Conservation (phyloP, 1,140 invertebrate species). For the Tetragnatha versicolor region DNA sequence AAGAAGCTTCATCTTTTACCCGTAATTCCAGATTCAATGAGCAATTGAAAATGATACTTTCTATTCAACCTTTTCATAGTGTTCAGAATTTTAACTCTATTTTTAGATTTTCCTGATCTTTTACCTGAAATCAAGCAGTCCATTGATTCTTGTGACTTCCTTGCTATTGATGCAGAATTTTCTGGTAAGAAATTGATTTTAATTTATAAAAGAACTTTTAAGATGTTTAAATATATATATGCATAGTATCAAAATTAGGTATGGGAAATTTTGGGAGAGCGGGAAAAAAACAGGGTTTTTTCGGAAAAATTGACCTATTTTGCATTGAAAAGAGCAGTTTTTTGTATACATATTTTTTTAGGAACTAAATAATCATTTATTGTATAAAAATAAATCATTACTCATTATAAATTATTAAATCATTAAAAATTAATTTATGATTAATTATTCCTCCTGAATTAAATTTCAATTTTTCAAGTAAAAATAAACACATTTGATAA, state of each 20-base stretch:
- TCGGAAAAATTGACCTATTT: not conserved
- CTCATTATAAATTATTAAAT: too few species aligned
- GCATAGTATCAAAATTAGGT: not conserved
- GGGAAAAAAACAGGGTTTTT: not conserved
- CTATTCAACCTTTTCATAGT: too few species aligned
- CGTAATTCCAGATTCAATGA: too few species aligned
- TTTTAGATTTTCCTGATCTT: conserved; percentile 71
- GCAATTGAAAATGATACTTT: too few species aligned
- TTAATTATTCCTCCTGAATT: too few species aligned
- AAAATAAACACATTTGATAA: too few species aligned
- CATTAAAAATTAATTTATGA: too few species aligned
- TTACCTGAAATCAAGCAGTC: conserved; percentile 70
- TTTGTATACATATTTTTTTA: not conserved
- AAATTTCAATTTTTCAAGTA: too few species aligned
- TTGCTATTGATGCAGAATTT: conserved; percentile 79
- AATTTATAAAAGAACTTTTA: not conserved
- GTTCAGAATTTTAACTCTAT: too few species aligned
- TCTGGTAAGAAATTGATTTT: conserved; percentile 45
- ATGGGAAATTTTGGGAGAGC: too few species aligned
- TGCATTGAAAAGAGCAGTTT: not conserved
- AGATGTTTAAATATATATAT: not conserved
- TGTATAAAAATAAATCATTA: too few species aligned
- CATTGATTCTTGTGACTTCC: conserved; percentile 72
- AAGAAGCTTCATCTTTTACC: too few species aligned
- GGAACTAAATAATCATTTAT: not conserved